These are phyloP conservation scores for Sesia apiformis DNA, from an alignment of 2,888 invertebrate genomes.

Conservation along the genomic window DNA sequence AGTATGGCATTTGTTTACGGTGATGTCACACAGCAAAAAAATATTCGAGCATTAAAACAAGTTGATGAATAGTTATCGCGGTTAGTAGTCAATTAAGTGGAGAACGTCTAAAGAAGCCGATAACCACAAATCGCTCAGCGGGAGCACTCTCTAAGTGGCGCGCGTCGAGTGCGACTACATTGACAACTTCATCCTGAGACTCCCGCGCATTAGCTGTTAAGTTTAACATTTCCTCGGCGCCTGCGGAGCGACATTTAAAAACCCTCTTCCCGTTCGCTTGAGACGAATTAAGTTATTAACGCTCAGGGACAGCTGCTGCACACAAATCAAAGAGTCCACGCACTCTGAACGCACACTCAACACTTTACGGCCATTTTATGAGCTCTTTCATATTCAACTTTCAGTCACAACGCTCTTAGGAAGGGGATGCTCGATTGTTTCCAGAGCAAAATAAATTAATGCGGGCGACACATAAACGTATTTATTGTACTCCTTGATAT, in stretches of 20 bases:
- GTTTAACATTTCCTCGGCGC: conserved; percentile 46
- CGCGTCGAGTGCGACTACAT: conserved; percentile 30
- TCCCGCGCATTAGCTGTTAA: conserved; percentile 34
- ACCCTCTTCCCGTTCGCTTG: conserved; percentile 59
- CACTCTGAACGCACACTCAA: conserved; percentile 46
- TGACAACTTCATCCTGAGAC: conserved; percentile 38
- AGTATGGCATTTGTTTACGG: too few relatives aligned
- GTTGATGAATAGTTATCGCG: conserved; percentile 39
- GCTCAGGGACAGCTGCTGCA: conserved; percentile 62
- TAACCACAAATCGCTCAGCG: conserved; percentile 58
- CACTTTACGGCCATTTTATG: conserved; percentile 66
- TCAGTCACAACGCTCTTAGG: conserved; percentile 37
- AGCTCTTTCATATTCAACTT: conserved; percentile 63
- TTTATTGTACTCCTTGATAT: conserved; percentile 44
- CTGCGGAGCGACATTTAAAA: conserved; percentile 45
- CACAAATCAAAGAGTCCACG: conserved; percentile 69
- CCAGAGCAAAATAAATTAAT: conserved; percentile 62
- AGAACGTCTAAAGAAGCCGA: conserved; percentile 37
- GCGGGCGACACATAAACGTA: conserved; percentile 49
- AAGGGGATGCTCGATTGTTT: conserved; percentile 51
- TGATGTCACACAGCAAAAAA: too few relatives aligned
- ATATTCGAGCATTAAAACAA: conserved; percentile 10
- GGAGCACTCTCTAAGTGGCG: conserved; percentile 24
- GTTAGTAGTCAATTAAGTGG: conserved; percentile 47
- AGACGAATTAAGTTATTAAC: conserved; percentile 75